These are phyloP conservation scores for Nyctalus aviator DNA, from an alignment of 2,797 vertebrate species.

Conservation along the genomic window DNA sequence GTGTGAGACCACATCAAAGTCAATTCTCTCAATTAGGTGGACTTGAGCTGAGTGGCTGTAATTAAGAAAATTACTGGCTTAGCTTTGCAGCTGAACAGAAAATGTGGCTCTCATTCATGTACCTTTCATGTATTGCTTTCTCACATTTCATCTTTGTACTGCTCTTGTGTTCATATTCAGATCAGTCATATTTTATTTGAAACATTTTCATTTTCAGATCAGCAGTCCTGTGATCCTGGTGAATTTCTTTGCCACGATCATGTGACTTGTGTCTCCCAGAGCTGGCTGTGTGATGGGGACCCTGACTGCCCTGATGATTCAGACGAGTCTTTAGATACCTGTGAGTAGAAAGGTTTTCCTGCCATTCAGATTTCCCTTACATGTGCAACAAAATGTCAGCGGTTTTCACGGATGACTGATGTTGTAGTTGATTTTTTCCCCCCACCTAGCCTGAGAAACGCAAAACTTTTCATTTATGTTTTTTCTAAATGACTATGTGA, in stretches of 20 bases:
- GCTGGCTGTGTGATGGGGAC: conserved; percentile 96
- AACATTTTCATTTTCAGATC: conserved; percentile 89
- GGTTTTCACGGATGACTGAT: conserved; percentile 58
- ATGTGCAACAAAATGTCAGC: conserved; percentile 62
- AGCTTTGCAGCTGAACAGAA: background rate
- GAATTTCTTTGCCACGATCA: conserved; percentile 95
- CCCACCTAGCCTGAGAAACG: background rate
- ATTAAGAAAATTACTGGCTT: conserved; percentile 15
- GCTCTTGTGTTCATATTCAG: conserved; percentile 40
- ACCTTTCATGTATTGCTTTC: conserved; percentile 31
- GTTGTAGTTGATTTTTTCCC: background rate
- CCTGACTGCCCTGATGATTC: conserved; percentile 95
- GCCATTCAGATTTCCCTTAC: conserved; percentile 44
- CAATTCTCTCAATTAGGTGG: background rate
- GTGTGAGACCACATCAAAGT: background rate
- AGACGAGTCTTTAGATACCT: conserved; percentile 91
- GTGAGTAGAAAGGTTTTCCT: conserved; percentile 89
- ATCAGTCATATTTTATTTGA: conserved; percentile 75
- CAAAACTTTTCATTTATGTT: conserved; percentile 30
- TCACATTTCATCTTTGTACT: conserved; percentile 63
- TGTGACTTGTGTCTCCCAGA: conserved; percentile 92
- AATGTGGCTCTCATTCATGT: conserved; percentile 35
- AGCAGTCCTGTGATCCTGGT: conserved; percentile 92
- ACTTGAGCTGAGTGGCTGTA: background rate
- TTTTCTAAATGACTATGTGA: conserved; percentile 4